Percentiles rank a stretch among this genome's conserved stretches.
Evolutionary conservation across 2,113 vertebrate species (phyloP).

Genomic region (Dipodomys spectabilis): DNA sequence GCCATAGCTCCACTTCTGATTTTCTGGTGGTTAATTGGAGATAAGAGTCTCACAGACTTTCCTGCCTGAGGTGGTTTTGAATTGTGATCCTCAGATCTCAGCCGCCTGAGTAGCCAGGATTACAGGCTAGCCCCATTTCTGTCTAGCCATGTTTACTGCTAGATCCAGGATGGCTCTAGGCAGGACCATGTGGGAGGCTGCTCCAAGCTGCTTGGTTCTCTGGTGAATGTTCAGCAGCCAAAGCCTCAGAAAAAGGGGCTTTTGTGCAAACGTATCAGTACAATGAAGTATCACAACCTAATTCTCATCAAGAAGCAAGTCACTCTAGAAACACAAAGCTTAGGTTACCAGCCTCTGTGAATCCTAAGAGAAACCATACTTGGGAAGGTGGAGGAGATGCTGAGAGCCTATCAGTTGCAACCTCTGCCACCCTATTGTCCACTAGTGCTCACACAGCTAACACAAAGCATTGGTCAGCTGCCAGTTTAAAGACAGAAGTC

Average conservation of each 20-base stretch:
- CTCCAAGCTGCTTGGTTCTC: background rate
- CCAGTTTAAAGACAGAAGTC: background rate
- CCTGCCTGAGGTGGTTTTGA: too few species aligned
- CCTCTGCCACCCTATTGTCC: background rate
- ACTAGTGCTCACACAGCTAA: background rate
- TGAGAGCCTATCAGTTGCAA: background rate
- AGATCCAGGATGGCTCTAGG: background rate
- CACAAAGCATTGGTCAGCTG: background rate
- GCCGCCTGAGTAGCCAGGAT: too few species aligned
- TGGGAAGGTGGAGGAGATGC: background rate
- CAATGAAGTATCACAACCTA: background rate
- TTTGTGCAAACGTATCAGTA: background rate
- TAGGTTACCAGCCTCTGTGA: background rate
- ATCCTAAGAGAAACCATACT: background rate
- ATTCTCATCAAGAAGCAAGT: slow-evolving; percentile 13
- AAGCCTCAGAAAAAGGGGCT: background rate
- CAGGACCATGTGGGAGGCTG: background rate
- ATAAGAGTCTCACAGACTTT: too few species aligned
- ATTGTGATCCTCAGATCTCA: too few species aligned
- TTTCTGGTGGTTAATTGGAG: too few species aligned
- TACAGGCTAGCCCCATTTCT: background rate
- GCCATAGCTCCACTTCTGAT: too few species aligned
- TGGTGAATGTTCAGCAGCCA: background rate
- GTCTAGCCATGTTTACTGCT: background rate
- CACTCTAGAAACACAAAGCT: background rate